A percentile compares a stretch with the other conserved stretches of the same genome.
phyloP scores from a whole-genome alignment of 2,797 vertebrate species.

The Tragopan temminckii region DNA sequence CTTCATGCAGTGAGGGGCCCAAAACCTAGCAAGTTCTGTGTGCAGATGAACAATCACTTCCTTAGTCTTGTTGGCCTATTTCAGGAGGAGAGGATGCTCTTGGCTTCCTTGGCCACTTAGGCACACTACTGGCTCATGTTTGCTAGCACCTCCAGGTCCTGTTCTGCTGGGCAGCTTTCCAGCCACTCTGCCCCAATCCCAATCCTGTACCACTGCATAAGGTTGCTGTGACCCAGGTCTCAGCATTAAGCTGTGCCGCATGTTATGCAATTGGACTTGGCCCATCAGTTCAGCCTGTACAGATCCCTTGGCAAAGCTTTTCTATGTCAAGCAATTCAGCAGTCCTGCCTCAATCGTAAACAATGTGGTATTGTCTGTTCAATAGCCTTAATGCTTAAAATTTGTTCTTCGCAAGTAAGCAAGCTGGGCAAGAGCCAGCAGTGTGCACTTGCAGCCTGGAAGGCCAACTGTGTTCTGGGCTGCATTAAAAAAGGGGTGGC shows the following conservation, averaged over 20 bases:
- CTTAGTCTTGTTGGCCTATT: too few species aligned
- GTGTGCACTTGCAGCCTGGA: too few species aligned
- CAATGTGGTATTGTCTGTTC: neutral
- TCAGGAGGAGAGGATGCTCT: too few species aligned
- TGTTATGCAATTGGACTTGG: neutral
- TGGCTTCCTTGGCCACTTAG: neutral
- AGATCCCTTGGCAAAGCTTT: neutral
- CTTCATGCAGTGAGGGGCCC: too few species aligned
- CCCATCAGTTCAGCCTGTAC: neutral
- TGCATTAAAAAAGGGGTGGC: too few species aligned
- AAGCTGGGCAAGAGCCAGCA: neutral
- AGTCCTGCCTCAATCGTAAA: neutral
- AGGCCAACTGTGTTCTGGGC: too few species aligned
- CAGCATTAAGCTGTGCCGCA: too few species aligned
- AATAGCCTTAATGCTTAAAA: neutral
- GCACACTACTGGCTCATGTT: neutral
- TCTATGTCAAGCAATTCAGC: neutral
- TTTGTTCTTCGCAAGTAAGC: neutral
- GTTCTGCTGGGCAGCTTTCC: neutral
- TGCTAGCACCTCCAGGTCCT: neutral
- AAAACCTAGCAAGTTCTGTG: too few species aligned
- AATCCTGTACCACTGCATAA: neutral
- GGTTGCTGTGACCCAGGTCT: neutral
- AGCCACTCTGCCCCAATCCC: neutral
- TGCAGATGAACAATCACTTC: too few species aligned